Conservation (phyloP, 2,113 vertebrate genomes). For the Cheilinus undulatus region DNA sequence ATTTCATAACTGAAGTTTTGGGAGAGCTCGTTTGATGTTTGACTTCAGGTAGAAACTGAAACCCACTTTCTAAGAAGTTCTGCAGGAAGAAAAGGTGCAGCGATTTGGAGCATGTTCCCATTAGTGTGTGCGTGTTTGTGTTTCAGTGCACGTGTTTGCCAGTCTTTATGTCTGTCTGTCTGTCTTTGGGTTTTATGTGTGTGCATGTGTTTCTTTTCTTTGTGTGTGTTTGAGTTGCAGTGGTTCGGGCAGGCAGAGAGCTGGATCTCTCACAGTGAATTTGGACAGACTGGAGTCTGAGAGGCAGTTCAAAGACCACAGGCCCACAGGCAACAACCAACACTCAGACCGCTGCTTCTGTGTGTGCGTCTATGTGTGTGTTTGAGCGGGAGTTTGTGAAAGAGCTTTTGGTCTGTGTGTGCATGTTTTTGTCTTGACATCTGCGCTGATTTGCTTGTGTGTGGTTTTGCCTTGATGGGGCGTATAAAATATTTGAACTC, state of each 20-base stretch:
- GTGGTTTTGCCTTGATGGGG: conserved; percentile 42
- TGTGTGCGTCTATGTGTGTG: conserved; percentile 43
- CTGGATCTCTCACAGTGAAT: conserved; percentile 79
- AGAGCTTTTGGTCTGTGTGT: conserved; percentile 51
- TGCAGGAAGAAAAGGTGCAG: conserved; percentile 44
- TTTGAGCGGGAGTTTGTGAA: conserved; percentile 24
- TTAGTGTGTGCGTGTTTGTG: conserved; percentile 13
- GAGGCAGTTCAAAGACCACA: conserved; percentile 81
- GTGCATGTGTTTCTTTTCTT: conserved; percentile 55
- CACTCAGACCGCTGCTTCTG: conserved; percentile 58
- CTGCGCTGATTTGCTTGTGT: conserved; percentile 61
- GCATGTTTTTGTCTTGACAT: conserved; percentile 62
- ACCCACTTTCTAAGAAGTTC: conserved; percentile 65
- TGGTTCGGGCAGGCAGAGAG: conserved; percentile 74
- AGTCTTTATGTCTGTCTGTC: conserved; percentile 1
- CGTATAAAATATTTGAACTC: conserved; percentile 52
- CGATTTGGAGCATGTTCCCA: conserved; percentile 33
- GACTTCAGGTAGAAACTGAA: conserved; percentile 35
- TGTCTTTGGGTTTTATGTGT: conserved; percentile 41
- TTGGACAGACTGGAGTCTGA: conserved; percentile 81
- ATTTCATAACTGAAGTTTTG: conserved; percentile 37
- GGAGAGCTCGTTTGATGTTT: conserved; percentile 17
- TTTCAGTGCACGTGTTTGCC: conserved; percentile 23
- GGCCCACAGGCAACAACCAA: conserved; percentile 81
- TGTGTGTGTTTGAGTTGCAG: conserved; percentile 73